A percentile compares a stretch with the other conserved stretches of the same genome.
These are phyloP conservation scores for Hepsetus odoe DNA, from an alignment of 2,113 vertebrate genomes.

Conservation along the genomic window DNA sequence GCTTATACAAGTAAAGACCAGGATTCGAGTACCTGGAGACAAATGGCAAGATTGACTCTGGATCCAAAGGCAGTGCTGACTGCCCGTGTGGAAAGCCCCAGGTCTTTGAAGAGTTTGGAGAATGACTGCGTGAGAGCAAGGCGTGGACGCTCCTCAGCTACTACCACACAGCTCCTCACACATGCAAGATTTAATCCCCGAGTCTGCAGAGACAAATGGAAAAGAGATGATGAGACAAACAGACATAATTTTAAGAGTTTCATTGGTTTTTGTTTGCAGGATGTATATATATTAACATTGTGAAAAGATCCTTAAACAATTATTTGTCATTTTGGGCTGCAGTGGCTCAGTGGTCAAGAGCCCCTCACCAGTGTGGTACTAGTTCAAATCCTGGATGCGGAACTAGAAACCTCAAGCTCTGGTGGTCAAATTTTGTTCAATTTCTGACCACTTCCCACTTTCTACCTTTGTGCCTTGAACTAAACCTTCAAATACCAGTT, in stretches of 20 bases:
- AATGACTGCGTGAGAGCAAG: slow-evolving; percentile 90
- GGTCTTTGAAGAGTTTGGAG: slow-evolving; percentile 97
- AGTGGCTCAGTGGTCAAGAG: background rate
- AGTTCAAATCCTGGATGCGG: background rate
- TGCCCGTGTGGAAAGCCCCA: slow-evolving; percentile 88
- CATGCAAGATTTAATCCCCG: slow-evolving; percentile 92
- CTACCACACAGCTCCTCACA: slow-evolving; percentile 92
- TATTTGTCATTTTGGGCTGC: background rate
- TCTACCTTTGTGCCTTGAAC: too few relatives aligned
- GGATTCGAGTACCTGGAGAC: slow-evolving; percentile 84
- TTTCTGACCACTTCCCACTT: too few relatives aligned
- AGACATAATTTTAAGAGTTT: background rate
- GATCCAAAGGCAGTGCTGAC: slow-evolving; percentile 97
- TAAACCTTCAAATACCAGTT: too few relatives aligned
- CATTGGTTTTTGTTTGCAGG: background rate
- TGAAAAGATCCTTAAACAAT: background rate
- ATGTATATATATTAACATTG: background rate
- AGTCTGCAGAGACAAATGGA: slow-evolving; percentile 71
- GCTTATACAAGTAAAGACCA: background rate
- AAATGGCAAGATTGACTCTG: slow-evolving; percentile 92
- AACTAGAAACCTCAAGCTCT: too few relatives aligned
- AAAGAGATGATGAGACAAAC: background rate
- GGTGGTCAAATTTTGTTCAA: too few relatives aligned
- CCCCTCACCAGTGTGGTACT: background rate
- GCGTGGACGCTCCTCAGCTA: slow-evolving; percentile 92